A percentile compares a stretch with the other conserved stretches of the same genome.
These are phyloP conservation scores for Dolichoris vasculosae DNA, from an alignment of 1,140 invertebrate genomes.

Conservation along the genomic window DNA sequence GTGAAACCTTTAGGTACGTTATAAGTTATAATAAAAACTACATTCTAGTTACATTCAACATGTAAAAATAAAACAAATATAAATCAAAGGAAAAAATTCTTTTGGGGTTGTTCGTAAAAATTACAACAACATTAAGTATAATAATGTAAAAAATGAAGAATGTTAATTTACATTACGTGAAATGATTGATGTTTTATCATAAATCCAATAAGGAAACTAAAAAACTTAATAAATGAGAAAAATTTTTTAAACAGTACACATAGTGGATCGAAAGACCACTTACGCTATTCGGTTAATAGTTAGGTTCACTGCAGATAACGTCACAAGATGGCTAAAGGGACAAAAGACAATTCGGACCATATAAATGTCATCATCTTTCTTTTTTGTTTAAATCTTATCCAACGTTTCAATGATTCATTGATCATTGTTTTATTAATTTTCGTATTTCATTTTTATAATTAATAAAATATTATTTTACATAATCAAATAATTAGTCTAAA, in stretches of 20 bases:
- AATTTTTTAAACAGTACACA: conserved; percentile 66
- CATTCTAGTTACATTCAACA: conserved; percentile 63
- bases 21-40: conserved; percentile 51
- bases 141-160: conserved; percentile 43
- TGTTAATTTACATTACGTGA: conserved; percentile 43
- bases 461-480: background rate
- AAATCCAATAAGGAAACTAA: conserved; percentile 49
- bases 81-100: conserved; percentile 54
- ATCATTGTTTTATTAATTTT: conserved; percentile 2
- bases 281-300: conserved; percentile 92
- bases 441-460: background rate
- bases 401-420: conserved; percentile 5
- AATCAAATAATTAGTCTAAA: background rate
- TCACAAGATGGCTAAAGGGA: conserved; percentile 89
- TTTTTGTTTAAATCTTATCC: conserved; percentile 24
- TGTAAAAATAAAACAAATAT: conserved; percentile 55
- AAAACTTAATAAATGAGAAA: conserved; percentile 49
- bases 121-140: conserved; percentile 34
- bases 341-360: conserved; percentile 71
- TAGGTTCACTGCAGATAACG: conserved; percentile 90
- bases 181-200: conserved; percentile 47
- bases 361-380: conserved; percentile 40
- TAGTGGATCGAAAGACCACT: conserved; percentile 78
- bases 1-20: background rate
- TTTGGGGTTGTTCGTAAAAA: conserved; percentile 31